Base-by-base conservation (phyloP, 2,888 invertebrate genomes). In the Chromoteleia sp. region DNA sequence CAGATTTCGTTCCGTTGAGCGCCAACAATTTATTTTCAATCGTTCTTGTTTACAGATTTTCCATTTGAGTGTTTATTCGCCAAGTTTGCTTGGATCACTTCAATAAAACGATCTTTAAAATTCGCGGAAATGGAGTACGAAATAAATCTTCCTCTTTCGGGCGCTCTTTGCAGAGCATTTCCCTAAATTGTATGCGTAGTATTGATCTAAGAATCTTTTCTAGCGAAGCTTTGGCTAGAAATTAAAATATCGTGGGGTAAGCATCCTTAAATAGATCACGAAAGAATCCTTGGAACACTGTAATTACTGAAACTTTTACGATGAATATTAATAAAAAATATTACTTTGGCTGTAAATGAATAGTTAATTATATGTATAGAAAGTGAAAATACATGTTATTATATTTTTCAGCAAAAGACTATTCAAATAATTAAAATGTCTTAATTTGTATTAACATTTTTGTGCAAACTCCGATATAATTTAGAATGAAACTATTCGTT, bases 71-170 rank as follows among this genome's bases (percentile, higher is more conserved):
- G 33, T 33, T 33, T 33, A 7, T 7, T 33, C 10, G 10, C 33
- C 7, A 33, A 33, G 8, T 8, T 33, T 1, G n/a, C 15, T 30
- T 2, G 15, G 8, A 30, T 30, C 30, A 15, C 19, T 52, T 52
- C 52, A 52, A 52, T 30, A 14, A 56, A 56, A 36, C 12, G 33
- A 36, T 56, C 36, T 56, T 36, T 7, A 19, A 56, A 56, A 56
- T 56, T 17, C 12, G n/a, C 56, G 12, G 19, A n/a, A 17, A 10
- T 8, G 2, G 7, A 15, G 33, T 15, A 14, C 17, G 54, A 33
- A 54, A 54, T 29, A 36, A 56, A 56, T 56, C 33, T 36, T 19
- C 36, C 54, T 33, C 5, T 33, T 33, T 33, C 7, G 33, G 6
- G 2, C 10, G 29, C 17, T 54, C 33, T 17, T 15, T 33, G 17